Base-by-base conservation (phyloP, 2,888 invertebrate genomes). In the Drosophila formosana region DNA sequence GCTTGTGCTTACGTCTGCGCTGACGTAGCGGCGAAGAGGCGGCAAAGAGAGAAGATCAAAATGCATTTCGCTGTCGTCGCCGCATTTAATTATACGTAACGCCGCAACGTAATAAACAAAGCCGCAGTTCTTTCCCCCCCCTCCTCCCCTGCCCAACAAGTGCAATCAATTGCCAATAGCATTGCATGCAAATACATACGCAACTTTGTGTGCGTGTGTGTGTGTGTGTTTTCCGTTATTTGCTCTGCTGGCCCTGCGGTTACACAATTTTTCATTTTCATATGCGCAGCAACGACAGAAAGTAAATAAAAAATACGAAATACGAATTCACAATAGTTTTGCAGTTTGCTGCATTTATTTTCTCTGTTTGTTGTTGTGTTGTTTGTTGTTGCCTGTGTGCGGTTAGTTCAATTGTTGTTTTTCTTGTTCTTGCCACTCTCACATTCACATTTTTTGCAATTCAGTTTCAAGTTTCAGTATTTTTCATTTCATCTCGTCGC, bases 221-320 rank as follows among this genome's bases (percentile, higher is more conserved):
- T 25, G 30, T 46, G 52, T 37, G 47, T 60, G 65, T 66, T 55
- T 53, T 49, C 39, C 66, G 51, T 69, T 80, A 67, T 86, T 83
- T 80, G 67, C 71, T 62, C 51, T 53, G 55, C 49, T 66, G 66
- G 71, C 71, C 85, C 82, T 88, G 88, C 73, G 88, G 88, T 70
- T 67, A 88, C 69, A 80, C 64, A 82, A 86, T 88, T 83, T 87
- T 89, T 83, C 69, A 83, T 83, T 80, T 71, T 80, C 73, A 73
- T 78, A 69, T 73, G 66, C 66, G 26, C 45, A 32, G 37, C 65
- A 69, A 56, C 7, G 43, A 18, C 50, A 52, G 26, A 32, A 28
- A 13, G 4, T 34, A 58, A 18, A 50, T 34, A 26, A 41, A 63
- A 37, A 47, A 9, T 7, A 50, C 43, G 11, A n/a, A 43, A 3